Base-by-base conservation (phyloP, 1,140 invertebrate genomes). In the Nebria ingens region DNA sequence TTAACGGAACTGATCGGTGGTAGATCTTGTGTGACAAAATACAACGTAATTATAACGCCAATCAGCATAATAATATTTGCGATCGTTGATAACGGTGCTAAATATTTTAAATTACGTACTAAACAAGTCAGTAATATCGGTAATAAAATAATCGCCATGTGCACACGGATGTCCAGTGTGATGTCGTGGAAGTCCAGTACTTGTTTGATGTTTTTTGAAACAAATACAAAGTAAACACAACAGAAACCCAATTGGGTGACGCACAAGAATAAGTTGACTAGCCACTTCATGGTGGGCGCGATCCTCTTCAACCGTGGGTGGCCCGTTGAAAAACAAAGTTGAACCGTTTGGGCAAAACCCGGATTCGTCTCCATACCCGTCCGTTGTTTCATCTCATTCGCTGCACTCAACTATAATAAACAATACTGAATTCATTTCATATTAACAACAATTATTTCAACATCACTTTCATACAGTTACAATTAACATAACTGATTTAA, bases 231-330 rank as follows among this genome's bases (percentile, higher is more conserved):
- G 73, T 97, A 97, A 19, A 96, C 88, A 73, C 91, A 93, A 71
- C 93, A 97, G 74, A 97, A 96, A 60, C 93, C 93, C 58, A 96
- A 74, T 75, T 97, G 93, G 22, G 91, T 94, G 51, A 94, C 73
- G 65, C 91, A 89, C 29, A 97, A 79, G 71, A 92, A 91, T 9
- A 81, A 54, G 69, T 91, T 87, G 55, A 89, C 82, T 58, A 86
- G 66, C 21, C 76, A 73, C 63, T 77, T 78, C 78, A 85, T 83
- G 11, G 70, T 62, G 21, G 69, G 63, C 0, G 87, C 80, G 62
- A 82, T 78, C 19, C 71, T 74, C 34, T 82, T 71, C 3, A 86
- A 59, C 49, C 68, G 65, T 0, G 71, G 64, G 0, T 87, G 87
- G 1, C 89, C 89, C 19, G 81, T 81, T 56, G 78, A 75, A 64